phyloP scores from a whole-genome alignment of 2,888 invertebrate genomes.

The Sminthurinus aureus region DNA sequence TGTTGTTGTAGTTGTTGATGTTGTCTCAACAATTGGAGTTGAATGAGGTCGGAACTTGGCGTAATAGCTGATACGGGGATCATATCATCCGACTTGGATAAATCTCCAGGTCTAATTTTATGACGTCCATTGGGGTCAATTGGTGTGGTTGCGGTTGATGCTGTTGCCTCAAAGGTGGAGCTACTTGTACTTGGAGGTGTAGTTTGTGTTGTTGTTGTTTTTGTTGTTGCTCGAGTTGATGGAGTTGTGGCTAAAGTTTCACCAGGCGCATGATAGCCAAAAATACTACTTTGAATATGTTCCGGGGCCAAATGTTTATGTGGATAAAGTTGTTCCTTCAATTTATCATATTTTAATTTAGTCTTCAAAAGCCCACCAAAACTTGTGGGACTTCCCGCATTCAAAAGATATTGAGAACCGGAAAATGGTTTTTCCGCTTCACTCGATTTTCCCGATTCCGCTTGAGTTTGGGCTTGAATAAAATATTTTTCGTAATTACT shows the following conservation, averaged over 20 bases:
- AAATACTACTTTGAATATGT: not conserved
- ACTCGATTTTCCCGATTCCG: not conserved
- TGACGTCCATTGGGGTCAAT: conserved; percentile 54
- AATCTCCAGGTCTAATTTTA: conserved; percentile 56
- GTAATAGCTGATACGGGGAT: conserved; percentile 33
- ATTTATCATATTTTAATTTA: conserved; percentile 56
- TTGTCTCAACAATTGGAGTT: conserved; percentile 15
- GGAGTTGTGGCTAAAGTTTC: not conserved
- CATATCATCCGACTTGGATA: conserved; percentile 42
- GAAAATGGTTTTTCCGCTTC: not conserved
- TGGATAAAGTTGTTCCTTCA: conserved; percentile 54
- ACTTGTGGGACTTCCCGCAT: conserved; percentile 22
- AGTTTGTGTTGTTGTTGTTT: not conserved
- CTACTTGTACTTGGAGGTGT: conserved; percentile 23
- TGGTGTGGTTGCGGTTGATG: conserved; percentile 35
- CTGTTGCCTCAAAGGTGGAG: not conserved
- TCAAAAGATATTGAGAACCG: too few species aligned
- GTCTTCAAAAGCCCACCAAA: conserved; percentile 56
- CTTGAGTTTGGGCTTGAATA: not conserved
- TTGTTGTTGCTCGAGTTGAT: not conserved
- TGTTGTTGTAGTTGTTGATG: conserved; percentile 12
- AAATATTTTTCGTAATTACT: conserved; percentile 4
- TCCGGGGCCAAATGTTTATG: not conserved
- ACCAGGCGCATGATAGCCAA: not conserved
- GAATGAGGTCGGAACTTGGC: conserved; percentile 29